Base-by-base conservation (phyloP, 2,113 vertebrate genomes). In the Pedionomus torquatus region DNA sequence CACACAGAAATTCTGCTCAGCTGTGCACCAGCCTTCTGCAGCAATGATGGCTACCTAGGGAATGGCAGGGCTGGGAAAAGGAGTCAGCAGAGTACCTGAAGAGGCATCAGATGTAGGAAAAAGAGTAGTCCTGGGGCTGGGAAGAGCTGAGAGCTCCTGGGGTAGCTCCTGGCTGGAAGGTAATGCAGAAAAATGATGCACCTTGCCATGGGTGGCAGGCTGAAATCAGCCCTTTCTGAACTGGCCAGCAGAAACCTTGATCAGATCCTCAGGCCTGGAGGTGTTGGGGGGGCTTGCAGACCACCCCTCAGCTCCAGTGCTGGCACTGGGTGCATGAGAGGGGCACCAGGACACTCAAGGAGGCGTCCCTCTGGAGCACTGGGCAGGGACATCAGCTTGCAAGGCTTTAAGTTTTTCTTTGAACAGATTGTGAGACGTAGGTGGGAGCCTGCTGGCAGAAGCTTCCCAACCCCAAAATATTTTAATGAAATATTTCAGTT, bases 41-140 rank as follows among this genome's bases (percentile, higher is more conserved):
- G 41, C 83, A 57, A 11, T 0, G 0, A 8, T 0, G 2, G 48
- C 30, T 52, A 14, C 79, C 7, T 1, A 0, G 8, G 69, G 55
- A 61, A 17, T 2, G 17, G 43, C 64, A n/a, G 46, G 28, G 12
- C 0, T 60, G 83, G 69, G 72, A n/a, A 24, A 4, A 0, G 54
- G 58, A 21, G 20, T 13, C 61, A 14, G 57, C 20, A 41, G 28
- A 57, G 35, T 1, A 6, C 24, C 31, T 26, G 26, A 20, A 30
- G 49, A 57, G 41, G 19, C 2, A 18, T 21, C 75, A 46, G 33
- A 52, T 24, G 13, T 12, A 9, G 60, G 4, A 61, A 57, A n/a
- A 57, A 60, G 63, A 69, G 51, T 31, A 37, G 68, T 13, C 4
- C 25, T 33, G 41, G 30, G 54, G 4, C 25, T 64, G 37, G 48